Percentiles rank a stretch among this genome's conserved stretches.
Conservation (phyloP, 2,113 vertebrate species). For the Colius striatus region DNA sequence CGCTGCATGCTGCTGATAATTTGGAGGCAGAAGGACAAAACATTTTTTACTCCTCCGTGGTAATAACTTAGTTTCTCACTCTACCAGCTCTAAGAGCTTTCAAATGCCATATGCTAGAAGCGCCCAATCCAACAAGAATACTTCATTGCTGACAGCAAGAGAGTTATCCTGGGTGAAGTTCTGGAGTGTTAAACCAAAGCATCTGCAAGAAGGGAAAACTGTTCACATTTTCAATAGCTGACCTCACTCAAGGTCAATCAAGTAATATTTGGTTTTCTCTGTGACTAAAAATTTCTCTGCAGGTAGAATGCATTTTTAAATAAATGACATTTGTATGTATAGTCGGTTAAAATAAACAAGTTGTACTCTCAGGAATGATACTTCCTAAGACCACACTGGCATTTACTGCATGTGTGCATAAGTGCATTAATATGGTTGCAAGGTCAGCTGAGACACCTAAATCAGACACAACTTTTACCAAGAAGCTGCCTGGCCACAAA, state of each 20-base stretch:
- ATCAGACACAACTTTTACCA: neutral
- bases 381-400: neutral
- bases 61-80: neutral
- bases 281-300: neutral
- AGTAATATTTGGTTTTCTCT: neutral
- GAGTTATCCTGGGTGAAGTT: neutral
- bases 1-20: neutral
- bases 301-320: neutral
- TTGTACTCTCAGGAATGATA: neutral
- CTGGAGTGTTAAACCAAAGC: neutral
- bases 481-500: neutral
- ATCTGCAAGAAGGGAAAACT: neutral
- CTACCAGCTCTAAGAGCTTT: neutral
- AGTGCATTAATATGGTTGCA: neutral
- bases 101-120: neutral
- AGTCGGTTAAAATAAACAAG: neutral
- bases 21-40: neutral
- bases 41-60: neutral
- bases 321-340: neutral
- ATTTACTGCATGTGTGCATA: neutral
- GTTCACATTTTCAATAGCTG: neutral
- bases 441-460: neutral
- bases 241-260: neutral
- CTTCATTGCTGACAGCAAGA: neutral
- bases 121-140: neutral